A percentile compares a stretch with the other conserved stretches of the same genome.
phyloP scores from a whole-genome alignment of 2,888 invertebrate species.

The Ryuthela nishihirai region DNA sequence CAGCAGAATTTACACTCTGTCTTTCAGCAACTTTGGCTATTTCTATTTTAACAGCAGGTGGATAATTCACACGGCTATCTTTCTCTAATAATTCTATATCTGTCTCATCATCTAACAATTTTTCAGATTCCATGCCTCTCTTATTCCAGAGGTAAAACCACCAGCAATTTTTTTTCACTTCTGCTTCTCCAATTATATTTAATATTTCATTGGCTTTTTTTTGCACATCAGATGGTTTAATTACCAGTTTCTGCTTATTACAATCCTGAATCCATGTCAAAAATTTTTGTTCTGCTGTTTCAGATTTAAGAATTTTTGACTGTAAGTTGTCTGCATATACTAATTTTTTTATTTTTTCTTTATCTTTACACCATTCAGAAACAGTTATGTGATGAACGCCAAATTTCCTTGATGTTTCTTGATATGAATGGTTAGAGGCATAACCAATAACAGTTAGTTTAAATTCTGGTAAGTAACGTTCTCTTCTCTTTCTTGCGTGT shows the following conservation, averaged over 20 bases:
- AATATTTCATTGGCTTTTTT: slow-evolving; percentile 33
- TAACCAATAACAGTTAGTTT: slow-evolving; percentile 30
- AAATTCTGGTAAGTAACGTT: slow-evolving; percentile 31
- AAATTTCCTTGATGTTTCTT: slow-evolving; percentile 32
- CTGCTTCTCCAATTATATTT: slow-evolving; percentile 30
- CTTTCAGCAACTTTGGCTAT: slow-evolving; percentile 32
- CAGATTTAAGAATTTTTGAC: slow-evolving; percentile 28
- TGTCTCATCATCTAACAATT: slow-evolving; percentile 18
- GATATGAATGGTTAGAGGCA: slow-evolving; percentile 29
- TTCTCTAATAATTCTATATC: slow-evolving; percentile 30
- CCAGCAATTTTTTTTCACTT: slow-evolving; percentile 35
- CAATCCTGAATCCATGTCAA: slow-evolving; percentile 32
- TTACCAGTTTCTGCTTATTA: slow-evolving; percentile 23
- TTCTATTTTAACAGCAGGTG: slow-evolving; percentile 33
- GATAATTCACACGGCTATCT: slow-evolving; percentile 32
- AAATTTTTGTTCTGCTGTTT: slow-evolving; percentile 35
- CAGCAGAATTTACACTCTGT: slow-evolving; percentile 30
- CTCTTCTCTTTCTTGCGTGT: slow-evolving; percentile 8
- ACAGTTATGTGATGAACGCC: slow-evolving; percentile 35
- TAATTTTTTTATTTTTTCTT: slow-evolving; percentile 26
- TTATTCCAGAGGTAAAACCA: slow-evolving; percentile 38
- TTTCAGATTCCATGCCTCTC: slow-evolving; percentile 19
- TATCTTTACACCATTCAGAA: slow-evolving; percentile 37
- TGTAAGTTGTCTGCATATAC: slow-evolving; percentile 30
- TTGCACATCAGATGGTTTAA: slow-evolving; percentile 26